These are phyloP conservation scores for Pica pica DNA, from an alignment of 2,113 vertebrate species.

Conservation along the genomic window DNA sequence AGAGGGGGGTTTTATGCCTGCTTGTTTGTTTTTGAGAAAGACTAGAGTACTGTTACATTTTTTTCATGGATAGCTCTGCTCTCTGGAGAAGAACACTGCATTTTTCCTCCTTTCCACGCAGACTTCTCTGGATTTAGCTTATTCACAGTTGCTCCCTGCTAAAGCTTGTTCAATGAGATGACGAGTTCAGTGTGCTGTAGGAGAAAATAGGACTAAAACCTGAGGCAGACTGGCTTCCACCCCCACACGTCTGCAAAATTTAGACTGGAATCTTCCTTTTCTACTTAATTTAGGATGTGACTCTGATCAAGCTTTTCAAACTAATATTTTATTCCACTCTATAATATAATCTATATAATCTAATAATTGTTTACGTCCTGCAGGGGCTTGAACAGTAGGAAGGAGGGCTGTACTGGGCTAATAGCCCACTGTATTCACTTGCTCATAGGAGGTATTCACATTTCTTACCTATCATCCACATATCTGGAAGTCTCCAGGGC, in stretches of 20 bases:
- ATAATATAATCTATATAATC: not conserved
- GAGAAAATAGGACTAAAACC: constrained; percentile 1
- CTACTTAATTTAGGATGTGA: not conserved
- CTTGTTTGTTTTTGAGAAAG: not conserved
- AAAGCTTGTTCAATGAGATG: not conserved
- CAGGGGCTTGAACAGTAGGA: not conserved
- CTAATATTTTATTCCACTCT: not conserved
- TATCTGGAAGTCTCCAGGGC: not conserved
- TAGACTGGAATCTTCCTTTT: not conserved
- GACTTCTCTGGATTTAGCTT: not conserved
- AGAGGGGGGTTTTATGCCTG: not conserved
- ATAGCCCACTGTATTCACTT: not conserved
- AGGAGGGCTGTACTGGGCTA: not conserved
- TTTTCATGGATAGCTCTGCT: not conserved
- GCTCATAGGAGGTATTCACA: not conserved
- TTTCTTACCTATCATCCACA: not conserved
- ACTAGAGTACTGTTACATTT: not conserved
- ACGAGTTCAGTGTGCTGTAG: not conserved
- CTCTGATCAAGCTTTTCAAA: not conserved
- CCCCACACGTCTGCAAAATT: not conserved
- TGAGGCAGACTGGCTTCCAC: not conserved
- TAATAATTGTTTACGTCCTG: not conserved
- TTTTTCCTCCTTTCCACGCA: not conserved
- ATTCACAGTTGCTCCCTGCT: not conserved
- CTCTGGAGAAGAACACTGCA: not conserved